These are phyloP conservation scores for Peromyscus polionotus DNA, from an alignment of 2,113 vertebrate genomes.

Conservation along the genomic window DNA sequence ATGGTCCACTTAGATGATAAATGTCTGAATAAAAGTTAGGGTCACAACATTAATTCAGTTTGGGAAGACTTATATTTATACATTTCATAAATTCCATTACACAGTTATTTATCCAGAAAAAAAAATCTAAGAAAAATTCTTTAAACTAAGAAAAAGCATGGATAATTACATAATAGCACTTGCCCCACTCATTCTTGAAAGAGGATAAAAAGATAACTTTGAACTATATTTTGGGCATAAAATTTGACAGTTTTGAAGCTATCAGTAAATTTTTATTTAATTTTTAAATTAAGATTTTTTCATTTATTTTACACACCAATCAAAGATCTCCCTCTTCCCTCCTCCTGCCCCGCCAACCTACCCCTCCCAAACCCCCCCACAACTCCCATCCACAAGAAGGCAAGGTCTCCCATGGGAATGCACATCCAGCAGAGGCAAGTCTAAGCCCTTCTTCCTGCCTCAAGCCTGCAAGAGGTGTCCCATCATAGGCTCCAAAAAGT, in stretches of 20 bases:
- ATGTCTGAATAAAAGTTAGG: not conserved
- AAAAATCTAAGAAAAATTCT: not conserved
- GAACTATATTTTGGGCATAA: not conserved
- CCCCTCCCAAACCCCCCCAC: too few relatives aligned
- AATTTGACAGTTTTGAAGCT: not conserved
- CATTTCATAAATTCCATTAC: not conserved
- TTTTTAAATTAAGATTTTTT: too few relatives aligned
- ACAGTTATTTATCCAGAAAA: not conserved
- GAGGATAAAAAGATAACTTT: not conserved
- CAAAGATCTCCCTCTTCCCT: too few relatives aligned
- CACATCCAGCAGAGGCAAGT: too few relatives aligned
- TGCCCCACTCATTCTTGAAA: not conserved
- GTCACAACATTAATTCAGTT: not conserved
- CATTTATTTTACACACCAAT: too few relatives aligned
- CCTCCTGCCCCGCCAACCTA: too few relatives aligned
- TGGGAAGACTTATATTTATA: not conserved
- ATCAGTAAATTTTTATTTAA: too few relatives aligned
- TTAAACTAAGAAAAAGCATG: not conserved
- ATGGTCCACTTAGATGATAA: not conserved
- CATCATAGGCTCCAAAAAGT: too few relatives aligned
- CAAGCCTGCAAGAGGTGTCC: too few relatives aligned
- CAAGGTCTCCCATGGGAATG: too few relatives aligned
- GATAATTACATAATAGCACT: not conserved
- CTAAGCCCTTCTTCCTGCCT: too few relatives aligned
- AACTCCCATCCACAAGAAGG: too few relatives aligned